A percentile compares a stretch with the other conserved stretches of the same genome.
Evolutionary conservation across 2,797 vertebrate genomes (phyloP).

Genomic region (Microctenopoma steveboyesi): DNA sequence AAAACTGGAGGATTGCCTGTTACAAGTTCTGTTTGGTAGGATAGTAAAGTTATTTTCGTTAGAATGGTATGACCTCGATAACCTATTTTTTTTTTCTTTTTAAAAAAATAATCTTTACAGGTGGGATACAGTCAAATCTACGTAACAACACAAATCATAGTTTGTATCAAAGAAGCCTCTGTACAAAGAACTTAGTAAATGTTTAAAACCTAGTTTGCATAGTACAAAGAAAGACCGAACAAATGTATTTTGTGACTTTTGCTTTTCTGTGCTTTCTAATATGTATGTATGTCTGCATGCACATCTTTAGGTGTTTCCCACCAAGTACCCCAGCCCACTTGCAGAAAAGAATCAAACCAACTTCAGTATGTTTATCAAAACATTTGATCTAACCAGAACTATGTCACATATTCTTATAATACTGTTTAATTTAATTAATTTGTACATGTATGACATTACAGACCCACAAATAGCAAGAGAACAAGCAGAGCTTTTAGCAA

Average conservation of each 20-base stretch:
- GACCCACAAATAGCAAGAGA: conserved; percentile 86
- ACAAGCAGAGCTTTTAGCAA: conserved; percentile 80
- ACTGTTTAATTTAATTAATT: not conserved
- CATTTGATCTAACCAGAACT: not conserved
- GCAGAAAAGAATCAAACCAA: conserved; percentile 66
- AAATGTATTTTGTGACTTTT: not conserved
- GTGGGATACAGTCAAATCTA: too few relatives aligned
- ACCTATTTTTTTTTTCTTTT: too few relatives aligned
- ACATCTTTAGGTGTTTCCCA: conserved; percentile 83
- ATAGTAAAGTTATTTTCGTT: too few relatives aligned
- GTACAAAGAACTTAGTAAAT: too few relatives aligned
- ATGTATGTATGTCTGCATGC: not conserved
- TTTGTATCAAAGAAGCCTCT: too few relatives aligned
- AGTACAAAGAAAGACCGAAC: not conserved
- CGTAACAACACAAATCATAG: too few relatives aligned
- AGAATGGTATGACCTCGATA: not conserved
- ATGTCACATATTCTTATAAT: not conserved
- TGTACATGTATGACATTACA: conserved; percentile 38
- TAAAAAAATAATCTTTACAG: too few relatives aligned
- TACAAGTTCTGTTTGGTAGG: too few relatives aligned
- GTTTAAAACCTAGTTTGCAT: not conserved
- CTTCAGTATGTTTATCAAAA: conserved; percentile 67
- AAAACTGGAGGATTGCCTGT: too few relatives aligned
- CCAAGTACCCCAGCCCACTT: conserved; percentile 67
- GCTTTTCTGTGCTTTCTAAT: not conserved